Evolutionary conservation across 2,797 vertebrate species (phyloP).

Genomic region (Gymnoscopelus braueri): DNA sequence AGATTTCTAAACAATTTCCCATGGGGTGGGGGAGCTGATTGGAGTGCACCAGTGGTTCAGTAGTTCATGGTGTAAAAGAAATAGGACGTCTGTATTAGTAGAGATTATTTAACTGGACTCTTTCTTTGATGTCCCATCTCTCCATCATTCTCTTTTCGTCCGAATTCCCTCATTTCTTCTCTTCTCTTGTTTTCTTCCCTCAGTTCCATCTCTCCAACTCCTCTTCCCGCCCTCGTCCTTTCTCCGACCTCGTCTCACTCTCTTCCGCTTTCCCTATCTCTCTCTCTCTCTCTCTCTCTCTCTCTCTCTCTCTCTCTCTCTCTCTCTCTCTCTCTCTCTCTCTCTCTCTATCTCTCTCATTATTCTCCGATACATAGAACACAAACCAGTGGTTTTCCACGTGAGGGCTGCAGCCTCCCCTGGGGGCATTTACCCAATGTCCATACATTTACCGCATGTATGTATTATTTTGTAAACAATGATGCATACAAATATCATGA

Average conservation of each 20-base stretch:
- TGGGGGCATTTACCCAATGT: not conserved
- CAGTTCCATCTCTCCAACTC: not conserved
- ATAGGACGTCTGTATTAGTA: too few species aligned
- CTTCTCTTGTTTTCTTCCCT: not conserved
- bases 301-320: too few species aligned
- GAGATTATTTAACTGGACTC: not conserved
- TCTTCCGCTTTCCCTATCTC: too few species aligned
- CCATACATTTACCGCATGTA: not conserved
- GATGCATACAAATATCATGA: too few species aligned
- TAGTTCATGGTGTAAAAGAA: too few species aligned
- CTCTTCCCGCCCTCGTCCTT: not conserved
- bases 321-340: not conserved
- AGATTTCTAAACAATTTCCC: too few species aligned
- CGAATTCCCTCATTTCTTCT: not conserved
- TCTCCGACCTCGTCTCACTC: not conserved
- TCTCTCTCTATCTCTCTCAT: not conserved
- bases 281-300: slow-evolving; percentile 1
- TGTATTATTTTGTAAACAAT: not conserved
- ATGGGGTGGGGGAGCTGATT: too few species aligned
- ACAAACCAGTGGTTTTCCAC: too few species aligned
- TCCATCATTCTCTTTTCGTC: not conserved
- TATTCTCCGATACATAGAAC: not conserved
- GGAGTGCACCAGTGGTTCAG: too few species aligned
- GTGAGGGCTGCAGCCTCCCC: not conserved
- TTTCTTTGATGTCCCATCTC: not conserved